Conservation (phyloP, 1,140 invertebrate genomes). For the Mizuhopecten yessoensis region DNA sequence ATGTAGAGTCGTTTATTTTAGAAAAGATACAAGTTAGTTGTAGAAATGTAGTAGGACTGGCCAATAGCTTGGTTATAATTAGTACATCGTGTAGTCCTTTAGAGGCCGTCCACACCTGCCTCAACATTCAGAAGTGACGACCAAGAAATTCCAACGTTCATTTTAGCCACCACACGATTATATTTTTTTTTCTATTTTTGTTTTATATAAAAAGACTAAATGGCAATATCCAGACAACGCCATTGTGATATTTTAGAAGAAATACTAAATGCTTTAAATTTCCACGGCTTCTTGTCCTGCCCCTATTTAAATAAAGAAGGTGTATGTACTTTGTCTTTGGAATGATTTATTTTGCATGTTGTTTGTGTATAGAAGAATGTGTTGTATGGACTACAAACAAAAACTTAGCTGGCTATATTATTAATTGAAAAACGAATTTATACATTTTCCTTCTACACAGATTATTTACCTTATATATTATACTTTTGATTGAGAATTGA, state of each 20-base stretch:
- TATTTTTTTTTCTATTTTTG: constrained; percentile 40
- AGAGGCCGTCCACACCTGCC: constrained; percentile 30
- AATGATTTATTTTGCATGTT: constrained; percentile 54
- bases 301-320: constrained; percentile 41
- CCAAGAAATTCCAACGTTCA: constrained; percentile 44
- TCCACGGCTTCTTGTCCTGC: constrained; percentile 36
- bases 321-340: constrained; percentile 50
- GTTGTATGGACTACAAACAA: constrained; percentile 43
- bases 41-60: constrained; percentile 48
- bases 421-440: constrained; percentile 46
- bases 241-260: constrained; percentile 41
- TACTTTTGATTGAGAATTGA: not conserved
- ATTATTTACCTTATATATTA: constrained; percentile 37
- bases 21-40: constrained; percentile 44
- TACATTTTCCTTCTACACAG: constrained; percentile 48
- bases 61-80: not conserved
- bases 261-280: constrained; percentile 36
- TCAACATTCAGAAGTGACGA: not conserved
- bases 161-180: not conserved
- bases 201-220: constrained; percentile 49
- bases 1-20: not conserved
- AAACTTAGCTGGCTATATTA: constrained; percentile 34
- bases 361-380: constrained; percentile 52
- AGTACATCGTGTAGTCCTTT: constrained; percentile 1
- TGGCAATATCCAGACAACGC: constrained; percentile 50